Evolutionary conservation across 2,797 vertebrate genomes (phyloP).

Genomic region (Arctocebus calabarensis): DNA sequence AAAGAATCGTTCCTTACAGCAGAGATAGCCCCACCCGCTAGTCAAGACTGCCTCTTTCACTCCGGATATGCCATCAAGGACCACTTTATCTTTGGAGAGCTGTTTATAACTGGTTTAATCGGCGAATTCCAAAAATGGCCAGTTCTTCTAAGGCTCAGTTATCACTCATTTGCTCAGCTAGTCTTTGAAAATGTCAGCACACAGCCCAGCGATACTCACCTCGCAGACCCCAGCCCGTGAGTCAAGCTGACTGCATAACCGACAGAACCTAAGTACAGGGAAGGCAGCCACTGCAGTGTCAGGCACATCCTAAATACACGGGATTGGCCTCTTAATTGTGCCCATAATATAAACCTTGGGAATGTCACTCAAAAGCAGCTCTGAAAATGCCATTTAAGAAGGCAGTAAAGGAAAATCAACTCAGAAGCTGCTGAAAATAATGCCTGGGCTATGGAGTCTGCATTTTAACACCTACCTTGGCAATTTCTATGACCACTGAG

Average conservation of each 20-base stretch:
- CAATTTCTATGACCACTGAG: background rate
- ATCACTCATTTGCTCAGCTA: background rate
- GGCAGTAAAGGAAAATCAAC: background rate
- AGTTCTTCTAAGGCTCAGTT: background rate
- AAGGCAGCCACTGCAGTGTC: background rate
- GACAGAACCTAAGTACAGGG: background rate
- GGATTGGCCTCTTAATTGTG: conserved; percentile 39
- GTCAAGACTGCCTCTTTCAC: background rate
- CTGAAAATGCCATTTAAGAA: background rate
- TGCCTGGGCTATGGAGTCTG: background rate
- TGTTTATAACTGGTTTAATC: background rate
- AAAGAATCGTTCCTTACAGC: background rate
- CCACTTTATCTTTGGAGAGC: background rate
- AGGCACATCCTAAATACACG: background rate
- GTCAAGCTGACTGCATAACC: conserved; percentile 6
- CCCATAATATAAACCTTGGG: background rate
- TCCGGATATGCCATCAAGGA: background rate
- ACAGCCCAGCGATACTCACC: background rate
- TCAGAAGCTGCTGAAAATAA: conserved; percentile 28
- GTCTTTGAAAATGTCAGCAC: background rate
- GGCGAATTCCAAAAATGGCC: conserved; percentile 10
- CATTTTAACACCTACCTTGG: background rate
- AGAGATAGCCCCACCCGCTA: background rate
- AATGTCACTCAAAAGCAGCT: background rate
- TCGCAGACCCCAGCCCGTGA: background rate